phyloP scores from a whole-genome alignment of 1,140 invertebrate genomes.

The Pogonognathellus flavescens region DNA sequence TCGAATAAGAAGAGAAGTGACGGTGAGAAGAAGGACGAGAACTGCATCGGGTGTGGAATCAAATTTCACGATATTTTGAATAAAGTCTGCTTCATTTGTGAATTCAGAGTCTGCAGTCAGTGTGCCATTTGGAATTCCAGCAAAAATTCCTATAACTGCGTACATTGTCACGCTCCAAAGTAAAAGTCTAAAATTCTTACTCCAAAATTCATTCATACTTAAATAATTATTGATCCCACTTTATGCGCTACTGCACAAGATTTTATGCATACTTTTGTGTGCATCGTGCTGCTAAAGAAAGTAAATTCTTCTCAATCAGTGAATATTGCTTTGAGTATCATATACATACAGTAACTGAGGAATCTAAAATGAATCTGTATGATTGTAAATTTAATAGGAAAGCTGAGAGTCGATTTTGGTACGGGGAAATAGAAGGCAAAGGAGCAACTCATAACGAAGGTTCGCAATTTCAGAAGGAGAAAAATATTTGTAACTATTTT shows the following conservation, averaged over 20 bases:
- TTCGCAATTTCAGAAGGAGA: too few species aligned
- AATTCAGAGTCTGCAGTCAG: slow-evolving; percentile 41
- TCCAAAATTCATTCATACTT: too few species aligned
- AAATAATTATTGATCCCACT: too few species aligned
- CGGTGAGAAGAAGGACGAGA: neutral
- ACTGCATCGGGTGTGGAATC: slow-evolving; percentile 4
- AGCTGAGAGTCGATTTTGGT: slow-evolving; percentile 6
- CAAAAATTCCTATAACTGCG: slow-evolving; percentile 55
- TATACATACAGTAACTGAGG: too few species aligned
- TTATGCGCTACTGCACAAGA: too few species aligned
- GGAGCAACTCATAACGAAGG: slow-evolving; percentile 9
- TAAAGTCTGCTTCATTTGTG: slow-evolving; percentile 53
- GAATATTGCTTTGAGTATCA: too few species aligned
- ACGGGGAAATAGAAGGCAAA: neutral
- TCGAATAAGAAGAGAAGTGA: neutral
- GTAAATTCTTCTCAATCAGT: too few species aligned
- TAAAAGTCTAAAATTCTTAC: neutral
- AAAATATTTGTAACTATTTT: neutral
- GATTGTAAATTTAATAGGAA: too few species aligned
- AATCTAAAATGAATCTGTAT: neutral
- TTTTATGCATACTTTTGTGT: too few species aligned
- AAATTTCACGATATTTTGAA: neutral
- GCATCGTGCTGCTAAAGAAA: too few species aligned
- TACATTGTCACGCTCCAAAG: slow-evolving; percentile 58
- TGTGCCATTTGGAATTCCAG: slow-evolving; percentile 56